Evolutionary conservation across 2,888 invertebrate species (phyloP).

Genomic region (Apamea anceps): DNA sequence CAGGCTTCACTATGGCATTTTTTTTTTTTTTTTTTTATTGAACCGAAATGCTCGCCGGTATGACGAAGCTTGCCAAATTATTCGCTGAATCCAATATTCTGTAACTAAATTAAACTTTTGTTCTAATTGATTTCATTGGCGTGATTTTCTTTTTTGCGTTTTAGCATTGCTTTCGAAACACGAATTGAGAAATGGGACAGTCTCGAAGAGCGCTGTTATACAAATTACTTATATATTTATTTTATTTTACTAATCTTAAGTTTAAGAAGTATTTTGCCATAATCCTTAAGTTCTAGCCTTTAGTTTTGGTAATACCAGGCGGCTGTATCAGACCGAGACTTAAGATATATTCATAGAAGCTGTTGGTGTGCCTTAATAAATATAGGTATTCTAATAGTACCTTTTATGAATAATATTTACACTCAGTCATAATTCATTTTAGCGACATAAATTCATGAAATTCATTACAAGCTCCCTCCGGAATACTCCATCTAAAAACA

Average conservation of each 20-base stretch:
- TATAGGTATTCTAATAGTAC: neutral
- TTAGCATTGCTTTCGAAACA: neutral
- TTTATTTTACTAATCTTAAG: too few species aligned
- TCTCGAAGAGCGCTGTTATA: neutral
- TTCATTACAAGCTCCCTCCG: neutral
- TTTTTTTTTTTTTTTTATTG: neutral
- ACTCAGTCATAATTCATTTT: slow-evolving; percentile 7
- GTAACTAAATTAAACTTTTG: neutral
- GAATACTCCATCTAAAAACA: neutral
- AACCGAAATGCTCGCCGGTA: neutral
- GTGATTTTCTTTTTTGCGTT: neutral
- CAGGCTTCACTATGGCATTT: neutral
- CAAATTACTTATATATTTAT: too few species aligned
- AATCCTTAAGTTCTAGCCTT: too few species aligned
- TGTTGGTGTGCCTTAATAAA: neutral
- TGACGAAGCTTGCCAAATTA: neutral
- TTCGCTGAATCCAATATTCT: neutral
- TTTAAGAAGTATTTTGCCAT: too few species aligned
- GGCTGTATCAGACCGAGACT: too few species aligned
- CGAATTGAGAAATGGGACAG: neutral
- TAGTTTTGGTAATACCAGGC: too few species aligned
- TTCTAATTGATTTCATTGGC: neutral
- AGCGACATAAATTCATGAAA: neutral
- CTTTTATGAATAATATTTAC: neutral
- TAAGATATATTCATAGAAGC: too few species aligned